These are phyloP conservation scores for Akabosia matsudoensis DNA, from an alignment of 1,140 invertebrate species.

Conservation along the genomic window DNA sequence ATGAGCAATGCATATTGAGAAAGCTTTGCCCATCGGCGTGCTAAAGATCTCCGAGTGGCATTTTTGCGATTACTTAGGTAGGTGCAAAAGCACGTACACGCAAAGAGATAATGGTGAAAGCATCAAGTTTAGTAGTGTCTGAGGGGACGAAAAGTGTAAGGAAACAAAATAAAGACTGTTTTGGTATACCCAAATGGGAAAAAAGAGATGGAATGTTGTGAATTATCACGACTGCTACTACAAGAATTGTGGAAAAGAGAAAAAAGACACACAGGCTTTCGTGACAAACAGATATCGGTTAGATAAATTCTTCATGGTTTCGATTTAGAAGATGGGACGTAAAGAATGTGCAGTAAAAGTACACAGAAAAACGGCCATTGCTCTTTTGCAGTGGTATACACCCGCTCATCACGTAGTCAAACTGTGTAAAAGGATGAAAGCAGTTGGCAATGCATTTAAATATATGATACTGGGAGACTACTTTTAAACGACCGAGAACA, in stretches of 20 bases:
- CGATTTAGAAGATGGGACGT: neutral
- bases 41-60: too few relatives aligned
- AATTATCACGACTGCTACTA: neutral
- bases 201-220: too few relatives aligned
- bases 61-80: neutral
- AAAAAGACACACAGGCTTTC: slow-evolving; percentile 18
- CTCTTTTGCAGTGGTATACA: neutral
- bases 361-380: neutral
- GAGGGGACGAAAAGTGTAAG: neutral
- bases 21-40: too few relatives aligned
- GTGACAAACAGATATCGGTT: slow-evolving; percentile 40
- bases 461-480: too few relatives aligned
- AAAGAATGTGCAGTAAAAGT: neutral
- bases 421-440: neutral
- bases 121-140: neutral
- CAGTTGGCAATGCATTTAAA: neutral
- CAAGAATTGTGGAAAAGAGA: neutral
- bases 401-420: neutral
- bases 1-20: too few relatives aligned
- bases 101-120: neutral
- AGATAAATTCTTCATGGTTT: slow-evolving; percentile 42
- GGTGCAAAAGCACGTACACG: neutral
- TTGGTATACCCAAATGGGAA: neutral
- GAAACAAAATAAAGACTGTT: too few relatives aligned
- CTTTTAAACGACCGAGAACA: too few relatives aligned